Evolutionary conservation across 2,113 vertebrate species (phyloP).

Genomic region (Nerophis lumbriciformis): DNA sequence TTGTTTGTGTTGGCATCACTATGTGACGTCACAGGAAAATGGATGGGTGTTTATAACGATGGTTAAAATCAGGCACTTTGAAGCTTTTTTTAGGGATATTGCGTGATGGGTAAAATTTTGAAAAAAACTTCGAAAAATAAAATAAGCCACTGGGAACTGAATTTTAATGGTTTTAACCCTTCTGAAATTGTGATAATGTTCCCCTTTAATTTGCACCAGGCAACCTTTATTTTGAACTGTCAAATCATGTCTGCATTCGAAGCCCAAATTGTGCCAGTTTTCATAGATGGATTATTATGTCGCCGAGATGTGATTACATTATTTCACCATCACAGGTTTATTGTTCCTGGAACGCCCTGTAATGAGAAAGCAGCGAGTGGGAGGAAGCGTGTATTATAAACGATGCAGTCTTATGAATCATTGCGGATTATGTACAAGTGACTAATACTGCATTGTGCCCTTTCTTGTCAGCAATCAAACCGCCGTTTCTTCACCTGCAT

Average conservation of each 20-base stretch:
- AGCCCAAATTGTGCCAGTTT: slow-evolving; percentile 8
- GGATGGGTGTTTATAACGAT: too few relatives aligned
- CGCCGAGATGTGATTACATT: slow-evolving; percentile 18
- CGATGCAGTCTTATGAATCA: slow-evolving; percentile 40
- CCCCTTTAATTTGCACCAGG: too few relatives aligned
- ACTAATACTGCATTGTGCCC: not conserved
- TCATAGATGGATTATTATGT: slow-evolving; percentile 15
- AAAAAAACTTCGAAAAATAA: too few relatives aligned
- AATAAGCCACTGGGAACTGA: too few relatives aligned
- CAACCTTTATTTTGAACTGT: not conserved
- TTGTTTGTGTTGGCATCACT: too few relatives aligned
- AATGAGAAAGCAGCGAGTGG: slow-evolving; percentile 15
- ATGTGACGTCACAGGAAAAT: too few relatives aligned
- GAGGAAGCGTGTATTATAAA: slow-evolving; percentile 4
- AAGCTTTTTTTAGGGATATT: too few relatives aligned
- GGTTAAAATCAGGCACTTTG: too few relatives aligned
- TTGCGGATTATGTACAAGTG: slow-evolving; percentile 33
- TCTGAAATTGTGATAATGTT: too few relatives aligned
- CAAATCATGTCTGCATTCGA: not conserved
- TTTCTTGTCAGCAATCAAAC: slow-evolving; percentile 8
- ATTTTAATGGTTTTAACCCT: too few relatives aligned
- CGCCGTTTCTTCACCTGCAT: slow-evolving; percentile 29
- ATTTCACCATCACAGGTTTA: slow-evolving; percentile 13
- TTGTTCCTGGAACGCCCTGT: slow-evolving; percentile 13
- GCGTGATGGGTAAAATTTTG: too few relatives aligned